Evolutionary conservation across 1,140 invertebrate species (phyloP).

Genomic region (Drepana arcuata): DNA sequence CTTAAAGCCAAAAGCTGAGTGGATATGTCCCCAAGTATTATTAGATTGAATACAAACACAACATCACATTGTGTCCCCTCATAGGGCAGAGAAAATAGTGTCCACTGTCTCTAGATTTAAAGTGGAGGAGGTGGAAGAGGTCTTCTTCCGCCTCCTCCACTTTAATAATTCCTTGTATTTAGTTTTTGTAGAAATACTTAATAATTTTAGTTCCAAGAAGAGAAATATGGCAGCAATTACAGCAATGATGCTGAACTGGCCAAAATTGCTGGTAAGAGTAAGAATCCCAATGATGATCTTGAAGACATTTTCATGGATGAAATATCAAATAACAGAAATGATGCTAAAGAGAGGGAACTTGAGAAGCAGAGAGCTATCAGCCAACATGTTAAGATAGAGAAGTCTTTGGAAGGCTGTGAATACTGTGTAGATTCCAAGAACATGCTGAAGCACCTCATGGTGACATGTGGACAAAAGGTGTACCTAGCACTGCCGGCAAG

Average conservation of each 20-base stretch:
- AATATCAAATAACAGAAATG: conserved; percentile 76
- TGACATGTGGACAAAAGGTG: conserved; percentile 85
- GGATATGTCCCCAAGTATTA: too few relatives aligned
- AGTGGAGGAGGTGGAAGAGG: too few relatives aligned
- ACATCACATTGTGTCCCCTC: too few relatives aligned
- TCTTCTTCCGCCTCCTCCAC: too few relatives aligned
- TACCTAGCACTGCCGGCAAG: conserved; percentile 87
- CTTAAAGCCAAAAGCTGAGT: too few relatives aligned
- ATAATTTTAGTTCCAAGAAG: conserved; percentile 85
- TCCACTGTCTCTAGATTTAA: too few relatives aligned
- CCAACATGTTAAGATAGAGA: conserved; percentile 79
- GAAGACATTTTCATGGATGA: conserved; percentile 91
- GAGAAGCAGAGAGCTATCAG: conserved; percentile 80
- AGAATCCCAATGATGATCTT: conserved; percentile 82
- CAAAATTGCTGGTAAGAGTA: conserved; percentile 79
- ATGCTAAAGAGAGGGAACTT: conserved; percentile 75
- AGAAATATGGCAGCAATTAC: conserved; percentile 86
- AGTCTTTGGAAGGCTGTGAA: conserved; percentile 84
- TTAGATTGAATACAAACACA: too few relatives aligned
- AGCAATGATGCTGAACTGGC: conserved; percentile 89
- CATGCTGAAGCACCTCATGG: conserved; percentile 90
- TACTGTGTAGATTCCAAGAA: conserved; percentile 87
- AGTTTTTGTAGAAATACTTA: too few relatives aligned
- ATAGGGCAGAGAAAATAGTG: too few relatives aligned
- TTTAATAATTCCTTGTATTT: too few relatives aligned